A percentile compares a stretch with the other conserved stretches of the same genome.
These are phyloP conservation scores for Lasioglossum zephyrum DNA, from an alignment of 2,888 invertebrate species.

Conservation along the genomic window DNA sequence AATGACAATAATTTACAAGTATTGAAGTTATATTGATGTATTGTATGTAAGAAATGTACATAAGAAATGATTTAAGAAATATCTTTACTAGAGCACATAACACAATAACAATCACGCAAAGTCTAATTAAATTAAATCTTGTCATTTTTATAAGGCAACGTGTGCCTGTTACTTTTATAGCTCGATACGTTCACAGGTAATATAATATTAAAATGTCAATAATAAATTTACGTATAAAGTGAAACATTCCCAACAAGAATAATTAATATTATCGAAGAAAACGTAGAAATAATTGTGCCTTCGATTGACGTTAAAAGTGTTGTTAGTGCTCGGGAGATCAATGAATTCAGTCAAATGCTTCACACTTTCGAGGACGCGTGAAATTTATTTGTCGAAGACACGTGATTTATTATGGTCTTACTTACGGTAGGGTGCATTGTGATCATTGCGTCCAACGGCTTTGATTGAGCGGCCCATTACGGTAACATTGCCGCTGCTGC, in stretches of 20 bases:
- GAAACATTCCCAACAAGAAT: not conserved
- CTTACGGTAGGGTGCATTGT: constrained; percentile 87
- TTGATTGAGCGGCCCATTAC: constrained; percentile 88
- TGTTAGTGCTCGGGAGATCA: not conserved
- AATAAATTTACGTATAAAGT: too few relatives aligned
- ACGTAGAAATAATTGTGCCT: not conserved
- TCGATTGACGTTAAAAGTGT: not conserved
- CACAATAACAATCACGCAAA: too few relatives aligned
- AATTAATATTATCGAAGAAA: not conserved
- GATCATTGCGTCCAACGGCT: constrained; percentile 86
- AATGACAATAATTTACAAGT: too few relatives aligned
- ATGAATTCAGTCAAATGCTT: not conserved
- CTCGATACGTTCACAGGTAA: too few relatives aligned
- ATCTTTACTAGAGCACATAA: too few relatives aligned
- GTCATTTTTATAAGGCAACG: too few relatives aligned
- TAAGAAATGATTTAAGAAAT: too few relatives aligned
- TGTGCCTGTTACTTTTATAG: too few relatives aligned
- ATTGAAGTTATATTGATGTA: too few relatives aligned
- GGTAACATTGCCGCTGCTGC: constrained; percentile 89
- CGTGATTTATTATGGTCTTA: constrained; percentile 71
- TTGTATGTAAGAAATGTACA: too few relatives aligned
- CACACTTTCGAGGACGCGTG: not conserved
- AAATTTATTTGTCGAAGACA: not conserved
- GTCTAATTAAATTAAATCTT: too few relatives aligned
- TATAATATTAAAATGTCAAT: too few relatives aligned